These are phyloP conservation scores for Botia kubotai DNA, from an alignment of 2,797 vertebrate genomes.

Conservation along the genomic window DNA sequence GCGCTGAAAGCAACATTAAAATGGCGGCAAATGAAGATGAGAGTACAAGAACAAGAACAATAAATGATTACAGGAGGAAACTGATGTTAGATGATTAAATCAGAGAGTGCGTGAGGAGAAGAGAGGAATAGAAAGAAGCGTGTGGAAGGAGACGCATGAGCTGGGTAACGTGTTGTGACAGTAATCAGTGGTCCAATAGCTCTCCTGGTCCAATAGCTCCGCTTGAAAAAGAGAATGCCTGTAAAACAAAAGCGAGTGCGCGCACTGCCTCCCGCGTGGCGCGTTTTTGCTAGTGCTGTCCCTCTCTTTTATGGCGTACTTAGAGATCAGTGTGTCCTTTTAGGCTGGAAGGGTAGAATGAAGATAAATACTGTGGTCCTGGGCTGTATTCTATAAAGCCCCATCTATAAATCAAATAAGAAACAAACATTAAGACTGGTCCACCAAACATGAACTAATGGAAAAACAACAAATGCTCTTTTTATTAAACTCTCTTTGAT, in stretches of 20 bases:
- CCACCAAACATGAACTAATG: not conserved
- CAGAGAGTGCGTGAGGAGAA: constrained; percentile 22
- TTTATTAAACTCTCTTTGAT: constrained; percentile 1
- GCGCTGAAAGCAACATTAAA: constrained; percentile 17
- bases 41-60: not conserved
- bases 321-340: constrained; percentile 22
- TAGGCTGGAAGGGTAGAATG: constrained; percentile 16
- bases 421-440: constrained; percentile 30
- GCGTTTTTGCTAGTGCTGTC: constrained; percentile 34
- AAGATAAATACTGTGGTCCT: constrained; percentile 35
- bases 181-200: constrained; percentile 32
- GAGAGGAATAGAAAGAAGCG: constrained; percentile 18
- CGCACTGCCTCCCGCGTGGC: constrained; percentile 28
- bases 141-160: constrained; percentile 62
- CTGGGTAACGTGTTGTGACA: constrained; percentile 65
- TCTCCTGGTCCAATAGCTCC: constrained; percentile 33
- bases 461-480: constrained; percentile 21
- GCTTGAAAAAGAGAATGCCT: constrained; percentile 20
- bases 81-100: constrained; percentile 31
- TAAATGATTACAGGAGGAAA: constrained; percentile 22
- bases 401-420: constrained; percentile 40
- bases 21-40: not conserved
- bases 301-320: constrained; percentile 44
- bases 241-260: constrained; percentile 49
- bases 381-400: not conserved